Percentiles rank a stretch among this genome's conserved stretches.
These are phyloP conservation scores for Neogale vison DNA, from an alignment of 2,113 vertebrate genomes.

Conservation along the genomic window DNA sequence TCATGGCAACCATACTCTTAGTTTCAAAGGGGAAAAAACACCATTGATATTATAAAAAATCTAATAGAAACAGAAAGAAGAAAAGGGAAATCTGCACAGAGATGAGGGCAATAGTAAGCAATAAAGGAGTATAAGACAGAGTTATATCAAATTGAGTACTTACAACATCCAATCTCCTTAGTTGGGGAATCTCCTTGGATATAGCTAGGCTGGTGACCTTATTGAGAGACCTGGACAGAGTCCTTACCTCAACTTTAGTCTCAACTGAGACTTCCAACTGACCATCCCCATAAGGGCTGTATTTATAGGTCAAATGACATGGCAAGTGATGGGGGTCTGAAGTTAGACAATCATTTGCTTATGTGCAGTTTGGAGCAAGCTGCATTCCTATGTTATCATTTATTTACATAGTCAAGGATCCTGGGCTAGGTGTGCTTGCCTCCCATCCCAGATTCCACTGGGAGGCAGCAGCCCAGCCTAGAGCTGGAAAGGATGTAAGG, in stretches of 20 bases:
- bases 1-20: not conserved
- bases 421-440: not conserved
- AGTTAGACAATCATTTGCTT: not conserved
- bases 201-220: not conserved
- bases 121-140: not conserved
- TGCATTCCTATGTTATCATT: not conserved
- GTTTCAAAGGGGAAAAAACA: not conserved
- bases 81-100: not conserved
- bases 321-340: not conserved
- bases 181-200: not conserved
- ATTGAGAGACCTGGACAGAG: not conserved
- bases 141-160: not conserved
- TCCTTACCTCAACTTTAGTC: no score
- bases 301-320: not conserved
- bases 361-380: not conserved
- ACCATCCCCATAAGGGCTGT: not conserved
- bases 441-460: not conserved
- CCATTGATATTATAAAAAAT: not conserved
- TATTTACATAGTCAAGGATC: not conserved
- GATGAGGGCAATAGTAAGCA: not conserved
- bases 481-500: not conserved
- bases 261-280: not conserved
- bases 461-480: not conserved
- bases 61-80: not conserved
- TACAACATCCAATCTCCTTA: not conserved